Conservation (phyloP, 2,113 vertebrate genomes). For the Lathamus discolor region DNA sequence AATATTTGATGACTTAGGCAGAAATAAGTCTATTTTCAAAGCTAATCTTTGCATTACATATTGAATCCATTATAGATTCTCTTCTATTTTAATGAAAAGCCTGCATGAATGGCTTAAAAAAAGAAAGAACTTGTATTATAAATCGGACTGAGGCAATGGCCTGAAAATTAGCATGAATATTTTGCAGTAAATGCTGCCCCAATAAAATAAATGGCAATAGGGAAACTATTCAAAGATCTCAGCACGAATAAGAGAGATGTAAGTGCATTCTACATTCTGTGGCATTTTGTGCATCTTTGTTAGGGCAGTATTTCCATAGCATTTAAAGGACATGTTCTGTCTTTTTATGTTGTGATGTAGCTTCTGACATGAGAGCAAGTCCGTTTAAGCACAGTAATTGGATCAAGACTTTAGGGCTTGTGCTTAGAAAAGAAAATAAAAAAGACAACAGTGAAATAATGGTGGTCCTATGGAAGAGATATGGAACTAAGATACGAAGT, state of each 20-base stretch:
- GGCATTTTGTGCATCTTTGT: neutral
- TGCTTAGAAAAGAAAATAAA: neutral
- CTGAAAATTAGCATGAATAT: conserved; percentile 26
- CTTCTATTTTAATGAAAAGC: conserved; percentile 57
- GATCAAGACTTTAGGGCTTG: neutral
- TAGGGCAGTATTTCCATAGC: neutral
- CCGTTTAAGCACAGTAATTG: neutral
- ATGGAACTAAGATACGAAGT: neutral
- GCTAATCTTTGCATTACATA: conserved; percentile 57
- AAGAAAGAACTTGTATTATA: neutral
- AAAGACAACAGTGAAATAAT: neutral
- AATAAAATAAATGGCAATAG: neutral
- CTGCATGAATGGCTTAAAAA: conserved; percentile 23
- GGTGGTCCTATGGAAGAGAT: neutral
- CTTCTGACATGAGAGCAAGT: neutral
- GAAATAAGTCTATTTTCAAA: conserved; percentile 62
- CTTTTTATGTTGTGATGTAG: neutral
- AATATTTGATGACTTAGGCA: conserved; percentile 59
- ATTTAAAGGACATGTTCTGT: neutral
- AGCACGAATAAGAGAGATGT: neutral
- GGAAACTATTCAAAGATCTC: neutral
- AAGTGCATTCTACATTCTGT: neutral
- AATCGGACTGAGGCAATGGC: conserved; percentile 2
- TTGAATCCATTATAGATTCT: conserved; percentile 46
- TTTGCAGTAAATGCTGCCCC: conserved; percentile 1